Evolutionary conservation across 2,113 vertebrate genomes (phyloP).

Genomic region (Phalacrocorax aristotelis): DNA sequence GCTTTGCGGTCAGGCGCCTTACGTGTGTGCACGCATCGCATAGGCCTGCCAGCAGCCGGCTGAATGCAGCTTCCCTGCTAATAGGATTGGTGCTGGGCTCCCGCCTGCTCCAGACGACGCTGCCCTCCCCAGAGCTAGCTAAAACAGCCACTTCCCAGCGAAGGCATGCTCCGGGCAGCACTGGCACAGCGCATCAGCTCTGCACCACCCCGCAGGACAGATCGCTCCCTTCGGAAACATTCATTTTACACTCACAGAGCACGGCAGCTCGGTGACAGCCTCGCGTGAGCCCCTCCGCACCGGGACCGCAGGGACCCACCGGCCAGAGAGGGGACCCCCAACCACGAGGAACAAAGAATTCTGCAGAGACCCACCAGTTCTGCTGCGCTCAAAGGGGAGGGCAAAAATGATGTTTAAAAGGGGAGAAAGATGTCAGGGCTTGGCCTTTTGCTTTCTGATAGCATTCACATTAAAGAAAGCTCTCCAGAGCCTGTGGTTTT

Average conservation of each 20-base stretch:
- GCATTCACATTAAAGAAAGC: neutral
- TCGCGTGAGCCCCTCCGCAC: accelerated
- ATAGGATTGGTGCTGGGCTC: neutral
- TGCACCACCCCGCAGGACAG: neutral
- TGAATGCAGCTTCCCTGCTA: neutral
- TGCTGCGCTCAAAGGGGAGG: neutral
- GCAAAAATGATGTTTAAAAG: neutral
- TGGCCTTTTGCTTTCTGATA: neutral
- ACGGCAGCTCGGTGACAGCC: neutral
- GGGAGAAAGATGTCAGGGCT: neutral
- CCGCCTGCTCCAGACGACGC: neutral
- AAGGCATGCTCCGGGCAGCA: neutral
- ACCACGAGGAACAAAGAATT: accelerated
- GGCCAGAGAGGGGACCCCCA: neutral
- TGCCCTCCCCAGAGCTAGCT: neutral
- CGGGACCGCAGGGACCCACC: accelerated
- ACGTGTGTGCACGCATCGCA: neutral
- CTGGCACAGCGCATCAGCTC: too few species aligned
- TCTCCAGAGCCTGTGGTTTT: neutral
- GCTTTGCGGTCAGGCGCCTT: neutral
- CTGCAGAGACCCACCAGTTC: neutral
- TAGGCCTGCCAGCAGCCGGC: accelerated
- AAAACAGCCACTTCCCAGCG: neutral
- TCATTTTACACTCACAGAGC: neutral
- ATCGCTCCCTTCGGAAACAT: neutral